Percentiles rank a stretch among this genome's conserved stretches.
Evolutionary conservation across 2,888 invertebrate genomes (phyloP).

Genomic region (Tenthredo notha): DNA sequence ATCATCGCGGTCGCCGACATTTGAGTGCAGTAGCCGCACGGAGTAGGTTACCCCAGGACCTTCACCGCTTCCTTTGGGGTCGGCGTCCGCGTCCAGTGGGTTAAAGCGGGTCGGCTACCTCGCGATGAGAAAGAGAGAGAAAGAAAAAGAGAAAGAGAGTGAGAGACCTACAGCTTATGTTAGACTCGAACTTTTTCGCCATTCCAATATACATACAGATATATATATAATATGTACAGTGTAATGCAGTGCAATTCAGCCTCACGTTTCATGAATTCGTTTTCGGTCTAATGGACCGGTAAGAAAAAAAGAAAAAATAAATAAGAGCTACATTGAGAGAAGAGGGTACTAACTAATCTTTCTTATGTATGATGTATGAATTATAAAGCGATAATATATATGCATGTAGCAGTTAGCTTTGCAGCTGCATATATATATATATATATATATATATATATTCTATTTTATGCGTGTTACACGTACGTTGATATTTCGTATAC

Average conservation of each 20-base stretch:
- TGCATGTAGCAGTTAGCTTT: neutral
- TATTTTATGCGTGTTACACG: neutral
- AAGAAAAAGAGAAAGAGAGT: too few species aligned
- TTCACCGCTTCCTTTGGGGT: slow-evolving; percentile 64
- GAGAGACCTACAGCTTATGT: neutral
- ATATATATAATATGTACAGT: neutral
- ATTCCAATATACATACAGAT: neutral
- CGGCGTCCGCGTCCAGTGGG: slow-evolving; percentile 52
- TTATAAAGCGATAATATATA: neutral
- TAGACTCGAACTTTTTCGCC: slow-evolving; percentile 8
- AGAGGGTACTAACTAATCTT: neutral
- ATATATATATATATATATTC: neutral
- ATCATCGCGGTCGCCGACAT: slow-evolving; percentile 70
- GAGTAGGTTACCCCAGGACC: slow-evolving; percentile 72
- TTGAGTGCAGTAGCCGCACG: slow-evolving; percentile 62
- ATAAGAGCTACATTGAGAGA: neutral
- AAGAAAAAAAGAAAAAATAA: neutral
- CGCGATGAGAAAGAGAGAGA: neutral
- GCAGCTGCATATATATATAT: neutral
- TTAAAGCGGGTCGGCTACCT: slow-evolving; percentile 45
- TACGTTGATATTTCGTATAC: neutral
- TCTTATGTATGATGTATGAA: neutral
- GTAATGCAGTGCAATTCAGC: neutral
- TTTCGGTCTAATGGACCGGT: neutral
- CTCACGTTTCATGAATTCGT: neutral